Base-by-base conservation (phyloP, 2,888 invertebrate genomes). In the Apamea epomidion region DNA sequence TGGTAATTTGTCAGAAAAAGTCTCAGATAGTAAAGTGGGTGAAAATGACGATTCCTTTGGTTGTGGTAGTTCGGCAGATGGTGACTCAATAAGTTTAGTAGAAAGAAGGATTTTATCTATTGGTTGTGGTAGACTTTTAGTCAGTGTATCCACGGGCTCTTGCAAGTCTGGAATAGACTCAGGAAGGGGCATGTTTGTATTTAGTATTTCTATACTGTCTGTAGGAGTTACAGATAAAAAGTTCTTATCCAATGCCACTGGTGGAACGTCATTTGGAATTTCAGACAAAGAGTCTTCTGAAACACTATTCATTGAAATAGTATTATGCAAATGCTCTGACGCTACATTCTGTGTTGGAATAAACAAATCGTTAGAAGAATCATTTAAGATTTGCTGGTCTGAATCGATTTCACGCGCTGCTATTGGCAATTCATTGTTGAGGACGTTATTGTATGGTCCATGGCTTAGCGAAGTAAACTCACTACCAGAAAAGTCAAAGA, bases 381-480 rank as follows among this genome's bases (percentile, higher is more conserved):
- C 18, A 21, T 60, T 32, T 12, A n/a, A 25, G 25, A 64, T 42
- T 60, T 51, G 16, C 2, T 51, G 48, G 21, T 69, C 21, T 42
- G 29, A 74, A 72, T 67, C 18, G 14, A 71, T 68, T 60, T 84
- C 73, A 51, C 67, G 60, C 0, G 37, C 37, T 78, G 21, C 64
- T 70, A 76, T 78, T 37, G 81, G 81, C 12, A 78, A 69, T 73
- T 87, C 87, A 58, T 77, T 74, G 1, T 60, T 18, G 8, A 67
- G 16, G 8, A 72, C 10, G 25, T 64, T 74, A 42, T 84, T 69
- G 54, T 69, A 62, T n/a, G 54, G 65, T 29, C 69, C 77, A 18
- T 78, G 73, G 29, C 16, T 77, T 0, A 75, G 0, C 3, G 64
- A 74, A 32, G 25, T n/a, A 29, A 70, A 60, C 14, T 81, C 32